Conservation (phyloP, 1,140 invertebrate genomes). For the Babylonia areolata region DNA sequence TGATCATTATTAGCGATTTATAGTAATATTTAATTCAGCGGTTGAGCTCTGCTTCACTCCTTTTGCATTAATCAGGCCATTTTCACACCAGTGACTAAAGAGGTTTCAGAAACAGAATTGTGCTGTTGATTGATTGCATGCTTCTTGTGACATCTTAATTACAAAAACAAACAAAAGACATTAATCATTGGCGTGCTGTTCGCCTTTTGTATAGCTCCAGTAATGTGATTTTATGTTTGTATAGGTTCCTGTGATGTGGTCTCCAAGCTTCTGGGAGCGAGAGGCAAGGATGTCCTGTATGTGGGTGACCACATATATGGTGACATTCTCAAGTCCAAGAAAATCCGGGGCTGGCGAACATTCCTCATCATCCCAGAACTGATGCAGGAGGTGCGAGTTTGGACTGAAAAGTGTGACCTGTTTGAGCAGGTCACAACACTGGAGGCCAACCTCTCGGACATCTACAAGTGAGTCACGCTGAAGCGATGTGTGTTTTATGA, state of each 20-base stretch:
- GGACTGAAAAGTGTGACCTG: conserved; percentile 96
- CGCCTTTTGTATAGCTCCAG: no score
- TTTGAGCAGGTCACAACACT: conserved; percentile 93
- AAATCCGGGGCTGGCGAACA: conserved; percentile 97
- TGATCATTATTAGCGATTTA: no score
- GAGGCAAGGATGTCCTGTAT: conserved; percentile 98
- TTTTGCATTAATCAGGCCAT: no score
- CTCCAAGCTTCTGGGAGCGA: conserved; percentile 95
- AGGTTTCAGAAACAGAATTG: no score
- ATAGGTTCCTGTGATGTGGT: conserved; percentile 96
- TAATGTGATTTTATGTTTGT: no score
- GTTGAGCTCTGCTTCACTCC: no score
- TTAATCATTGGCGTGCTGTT: no score
- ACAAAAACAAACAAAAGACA: no score
- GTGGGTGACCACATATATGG: conserved; percentile 98
- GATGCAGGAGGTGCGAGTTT: conserved; percentile 95
- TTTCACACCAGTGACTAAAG: no score
- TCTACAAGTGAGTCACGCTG: conserved; percentile 84
- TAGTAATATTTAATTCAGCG: no score
- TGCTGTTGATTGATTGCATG: no score
- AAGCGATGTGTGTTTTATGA: not conserved
- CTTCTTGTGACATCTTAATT: no score
- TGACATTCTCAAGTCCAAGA: conserved; percentile 98
- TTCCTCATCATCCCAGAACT: conserved; percentile 98
- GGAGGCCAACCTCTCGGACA: conserved; percentile 93